phyloP scores from a whole-genome alignment of 2,888 invertebrate genomes.

The Tridacna crocea region DNA sequence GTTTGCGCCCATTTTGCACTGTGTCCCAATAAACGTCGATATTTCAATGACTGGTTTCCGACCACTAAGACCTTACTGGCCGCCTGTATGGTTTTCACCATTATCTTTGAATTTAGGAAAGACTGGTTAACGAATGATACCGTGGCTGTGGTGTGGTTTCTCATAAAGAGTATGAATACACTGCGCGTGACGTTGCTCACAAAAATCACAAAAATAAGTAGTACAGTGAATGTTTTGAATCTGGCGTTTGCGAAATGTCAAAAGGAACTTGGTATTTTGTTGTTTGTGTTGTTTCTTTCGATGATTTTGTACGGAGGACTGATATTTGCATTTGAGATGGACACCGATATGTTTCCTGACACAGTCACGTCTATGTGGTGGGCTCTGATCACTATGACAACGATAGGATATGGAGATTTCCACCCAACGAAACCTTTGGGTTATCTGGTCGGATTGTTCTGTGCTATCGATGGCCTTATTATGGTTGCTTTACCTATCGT shows the following conservation, averaged over 20 bases:
- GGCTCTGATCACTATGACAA: slow-evolving; percentile 84
- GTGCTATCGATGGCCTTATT: slow-evolving; percentile 81
- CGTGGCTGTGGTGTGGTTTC: not conserved
- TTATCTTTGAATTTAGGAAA: slow-evolving; percentile 8
- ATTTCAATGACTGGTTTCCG: not conserved
- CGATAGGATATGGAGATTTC: slow-evolving; percentile 83
- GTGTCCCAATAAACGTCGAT: not conserved
- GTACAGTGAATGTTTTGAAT: not conserved
- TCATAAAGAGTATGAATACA: slow-evolving; percentile 16
- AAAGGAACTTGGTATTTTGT: not conserved
- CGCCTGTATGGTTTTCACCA: slow-evolving; percentile 3
- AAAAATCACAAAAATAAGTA: not conserved
- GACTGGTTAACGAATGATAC: slow-evolving; percentile 1
- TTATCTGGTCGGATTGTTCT: slow-evolving; percentile 80
- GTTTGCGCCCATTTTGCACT: not conserved
- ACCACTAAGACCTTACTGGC: not conserved
- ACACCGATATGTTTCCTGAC: slow-evolving; percentile 18
- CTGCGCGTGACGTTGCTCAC: not conserved
- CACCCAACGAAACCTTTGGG: slow-evolving; percentile 79
- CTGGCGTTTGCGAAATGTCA: not conserved
- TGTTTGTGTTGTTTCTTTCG: not conserved
- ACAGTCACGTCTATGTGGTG: slow-evolving; percentile 78
- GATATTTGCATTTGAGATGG: slow-evolving; percentile 20
- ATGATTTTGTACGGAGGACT: slow-evolving; percentile 11
- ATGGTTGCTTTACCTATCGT: slow-evolving; percentile 82